Conservation (phyloP, 2,888 invertebrate species). For the Miltochrista miniata region DNA sequence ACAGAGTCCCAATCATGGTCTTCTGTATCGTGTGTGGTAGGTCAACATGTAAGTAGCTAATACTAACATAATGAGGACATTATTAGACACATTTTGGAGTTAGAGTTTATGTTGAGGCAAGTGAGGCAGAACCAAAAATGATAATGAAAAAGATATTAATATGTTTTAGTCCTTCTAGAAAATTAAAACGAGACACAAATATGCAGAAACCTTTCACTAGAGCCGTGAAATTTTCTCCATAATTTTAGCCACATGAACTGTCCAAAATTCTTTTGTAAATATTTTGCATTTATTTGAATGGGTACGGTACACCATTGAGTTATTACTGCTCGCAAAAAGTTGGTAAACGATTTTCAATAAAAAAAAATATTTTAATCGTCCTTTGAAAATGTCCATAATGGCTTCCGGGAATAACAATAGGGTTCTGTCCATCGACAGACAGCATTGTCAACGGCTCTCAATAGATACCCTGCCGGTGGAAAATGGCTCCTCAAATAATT, state of each 20-base stretch:
- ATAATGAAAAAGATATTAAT: too few species aligned
- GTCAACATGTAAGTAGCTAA: too few species aligned
- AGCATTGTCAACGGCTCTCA: constrained; percentile 69
- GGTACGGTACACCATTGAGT: constrained; percentile 47
- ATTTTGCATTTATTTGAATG: constrained; percentile 40
- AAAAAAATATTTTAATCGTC: constrained; percentile 72
- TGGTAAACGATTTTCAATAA: constrained; percentile 67
- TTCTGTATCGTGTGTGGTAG: too few species aligned
- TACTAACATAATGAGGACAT: too few species aligned
- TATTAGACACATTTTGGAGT: too few species aligned
- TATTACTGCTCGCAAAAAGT: constrained; percentile 57
- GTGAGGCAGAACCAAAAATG: too few species aligned
- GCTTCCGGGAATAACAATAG: constrained; percentile 77
- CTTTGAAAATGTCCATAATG: constrained; percentile 80
- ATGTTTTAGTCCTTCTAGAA: too few species aligned
- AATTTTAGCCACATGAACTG: constrained; percentile 27
- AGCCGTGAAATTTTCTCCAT: constrained; percentile 22
- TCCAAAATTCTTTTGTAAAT: constrained; percentile 29
- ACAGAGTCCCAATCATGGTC: too few species aligned
- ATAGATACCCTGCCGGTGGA: constrained; percentile 67
- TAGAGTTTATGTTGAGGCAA: too few species aligned
- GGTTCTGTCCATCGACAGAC: constrained; percentile 70
- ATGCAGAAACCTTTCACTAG: too few species aligned
- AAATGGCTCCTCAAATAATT: constrained; percentile 73
- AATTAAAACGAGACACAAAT: too few species aligned